Evolutionary conservation across 2,113 vertebrate genomes (phyloP).

Genomic region (Chaetura pelagica): DNA sequence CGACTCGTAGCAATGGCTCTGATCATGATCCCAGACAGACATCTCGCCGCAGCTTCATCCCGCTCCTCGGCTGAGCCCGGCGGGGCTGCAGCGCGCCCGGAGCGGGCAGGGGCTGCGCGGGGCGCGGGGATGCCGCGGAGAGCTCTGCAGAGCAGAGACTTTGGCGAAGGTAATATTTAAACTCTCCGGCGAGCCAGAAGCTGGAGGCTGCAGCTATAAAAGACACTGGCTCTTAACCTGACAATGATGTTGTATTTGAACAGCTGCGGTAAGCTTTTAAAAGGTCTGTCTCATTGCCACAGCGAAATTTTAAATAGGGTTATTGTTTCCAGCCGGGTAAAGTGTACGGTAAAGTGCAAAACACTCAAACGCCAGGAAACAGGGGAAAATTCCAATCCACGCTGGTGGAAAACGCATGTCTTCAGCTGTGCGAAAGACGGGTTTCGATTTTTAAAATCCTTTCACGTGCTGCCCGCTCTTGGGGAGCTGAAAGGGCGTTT

Average conservation of each 20-base stretch:
- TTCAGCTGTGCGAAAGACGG: not conserved
- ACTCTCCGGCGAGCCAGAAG: slow-evolving; percentile 37
- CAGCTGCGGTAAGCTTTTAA: slow-evolving; percentile 84
- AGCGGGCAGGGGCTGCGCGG: not conserved
- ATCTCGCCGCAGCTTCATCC: not conserved
- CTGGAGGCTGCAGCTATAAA: slow-evolving; percentile 65
- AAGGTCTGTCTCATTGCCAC: slow-evolving; percentile 87
- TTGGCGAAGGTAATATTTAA: slow-evolving; percentile 68
- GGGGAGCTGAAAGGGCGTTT: not conserved
- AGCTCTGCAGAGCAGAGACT: slow-evolving; percentile 12
- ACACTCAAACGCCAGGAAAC: slow-evolving; percentile 58
- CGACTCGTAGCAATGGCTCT: slow-evolving; percentile 68
- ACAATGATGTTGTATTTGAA: slow-evolving; percentile 91
- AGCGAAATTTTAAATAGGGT: slow-evolving; percentile 75
- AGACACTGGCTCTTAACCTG: slow-evolving; percentile 84
- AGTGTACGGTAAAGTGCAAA: slow-evolving; percentile 51
- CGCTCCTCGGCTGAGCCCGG: not conserved
- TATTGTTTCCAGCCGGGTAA: slow-evolving; percentile 75
- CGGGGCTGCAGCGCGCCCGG: not conserved
- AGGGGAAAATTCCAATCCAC: slow-evolving; percentile 9
- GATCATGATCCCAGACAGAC: slow-evolving; percentile 48
- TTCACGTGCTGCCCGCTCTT: slow-evolving; percentile 24
- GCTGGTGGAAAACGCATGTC: not conserved
- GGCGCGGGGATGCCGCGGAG: not conserved
- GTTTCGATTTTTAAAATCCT: not conserved